phyloP scores from a whole-genome alignment of 1,140 invertebrate genomes.

The Aethina tumida region DNA sequence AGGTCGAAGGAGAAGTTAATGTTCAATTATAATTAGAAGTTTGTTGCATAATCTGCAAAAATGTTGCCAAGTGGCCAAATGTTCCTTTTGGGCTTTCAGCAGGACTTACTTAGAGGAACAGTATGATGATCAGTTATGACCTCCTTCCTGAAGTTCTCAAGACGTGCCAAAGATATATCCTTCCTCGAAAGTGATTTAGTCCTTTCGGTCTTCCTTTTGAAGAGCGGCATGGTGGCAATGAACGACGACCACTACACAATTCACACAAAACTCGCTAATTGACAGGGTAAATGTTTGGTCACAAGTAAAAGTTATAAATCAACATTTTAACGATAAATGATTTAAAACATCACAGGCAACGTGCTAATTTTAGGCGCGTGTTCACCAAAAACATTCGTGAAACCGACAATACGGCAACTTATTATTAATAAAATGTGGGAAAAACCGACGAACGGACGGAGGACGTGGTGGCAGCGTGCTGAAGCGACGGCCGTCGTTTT shows the following conservation, averaged over 20 bases:
- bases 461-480: too few relatives aligned
- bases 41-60: too few relatives aligned
- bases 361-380: conserved; percentile 15
- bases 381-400: conserved; percentile 3
- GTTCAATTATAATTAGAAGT: too few relatives aligned
- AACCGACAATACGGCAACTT: conserved; percentile 7
- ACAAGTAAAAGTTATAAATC: conserved; percentile 10
- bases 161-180: conserved; percentile 25
- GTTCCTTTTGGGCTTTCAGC: too few relatives aligned
- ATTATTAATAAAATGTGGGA: conserved; percentile 4
- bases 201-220: conserved; percentile 27
- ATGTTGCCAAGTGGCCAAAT: too few relatives aligned
- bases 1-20: too few relatives aligned
- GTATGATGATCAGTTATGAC: conserved; percentile 31
- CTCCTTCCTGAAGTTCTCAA: conserved; percentile 34
- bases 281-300: conserved; percentile 2
- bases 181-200: conserved; percentile 23
- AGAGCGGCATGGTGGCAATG: conserved; percentile 24
- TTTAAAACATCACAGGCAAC: conserved; percentile 3
- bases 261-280: not conserved
- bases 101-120: conserved; percentile 26
- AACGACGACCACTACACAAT: conserved; percentile 4
- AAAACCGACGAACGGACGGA: conserved; percentile 1
- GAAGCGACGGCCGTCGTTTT: too few relatives aligned
- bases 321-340: conserved; percentile 12